phyloP scores from a whole-genome alignment of 2,797 vertebrate genomes.

The Clarias platycephalus region DNA sequence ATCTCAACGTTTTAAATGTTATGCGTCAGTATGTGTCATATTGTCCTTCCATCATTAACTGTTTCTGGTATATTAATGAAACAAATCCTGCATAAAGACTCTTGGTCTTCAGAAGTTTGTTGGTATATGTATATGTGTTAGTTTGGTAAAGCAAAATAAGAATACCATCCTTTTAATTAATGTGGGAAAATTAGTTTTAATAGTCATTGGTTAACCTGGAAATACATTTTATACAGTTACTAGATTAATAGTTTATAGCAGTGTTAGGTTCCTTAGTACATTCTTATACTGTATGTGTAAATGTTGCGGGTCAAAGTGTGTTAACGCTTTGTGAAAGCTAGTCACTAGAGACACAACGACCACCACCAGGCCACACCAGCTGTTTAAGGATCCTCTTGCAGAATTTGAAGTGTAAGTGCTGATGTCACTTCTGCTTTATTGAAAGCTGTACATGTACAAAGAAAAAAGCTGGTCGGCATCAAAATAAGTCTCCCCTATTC shows the following conservation, averaged over 20 bases:
- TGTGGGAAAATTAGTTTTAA: background rate
- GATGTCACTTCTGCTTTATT: constrained; percentile 25
- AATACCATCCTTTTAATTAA: background rate
- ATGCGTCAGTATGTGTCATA: background rate
- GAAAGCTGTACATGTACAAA: background rate
- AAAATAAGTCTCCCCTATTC: background rate
- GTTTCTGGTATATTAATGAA: background rate
- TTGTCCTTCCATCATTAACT: background rate
- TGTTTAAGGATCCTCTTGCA: constrained; percentile 28
- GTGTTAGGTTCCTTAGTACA: background rate
- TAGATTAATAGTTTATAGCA: background rate
- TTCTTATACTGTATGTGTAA: background rate
- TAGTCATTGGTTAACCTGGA: background rate
- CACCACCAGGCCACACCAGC: constrained; percentile 5
- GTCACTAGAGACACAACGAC: constrained; percentile 16
- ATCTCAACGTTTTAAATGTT: background rate
- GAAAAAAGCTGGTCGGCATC: background rate
- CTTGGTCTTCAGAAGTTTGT: background rate
- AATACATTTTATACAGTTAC: background rate
- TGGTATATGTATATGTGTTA: background rate
- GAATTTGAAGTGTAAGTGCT: background rate
- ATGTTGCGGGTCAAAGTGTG: background rate
- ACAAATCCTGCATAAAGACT: background rate
- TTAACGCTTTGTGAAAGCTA: background rate
- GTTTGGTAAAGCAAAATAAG: background rate